A percentile compares a stretch with the other conserved stretches of the same genome.
phyloP scores from a whole-genome alignment of 1,140 invertebrate species.

The Lucilia cuprina region DNA sequence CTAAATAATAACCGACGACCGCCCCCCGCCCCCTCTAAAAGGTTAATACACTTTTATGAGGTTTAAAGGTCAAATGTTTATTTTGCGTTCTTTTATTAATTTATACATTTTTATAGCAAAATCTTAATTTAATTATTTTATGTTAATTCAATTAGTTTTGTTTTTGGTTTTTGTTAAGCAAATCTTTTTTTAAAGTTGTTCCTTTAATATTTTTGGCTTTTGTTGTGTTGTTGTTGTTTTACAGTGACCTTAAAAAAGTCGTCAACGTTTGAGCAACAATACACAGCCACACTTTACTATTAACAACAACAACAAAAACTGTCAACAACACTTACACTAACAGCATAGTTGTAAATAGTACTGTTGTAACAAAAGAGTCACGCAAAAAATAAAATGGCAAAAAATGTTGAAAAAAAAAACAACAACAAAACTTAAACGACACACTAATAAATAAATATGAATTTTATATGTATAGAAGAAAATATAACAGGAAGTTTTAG shows the following conservation, averaged over 20 bases:
- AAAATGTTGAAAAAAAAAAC: too few species aligned
- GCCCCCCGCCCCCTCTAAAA: not conserved
- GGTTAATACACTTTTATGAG: constrained; percentile 6
- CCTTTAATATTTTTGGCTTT: not conserved
- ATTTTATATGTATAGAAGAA: not conserved
- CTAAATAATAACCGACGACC: not conserved
- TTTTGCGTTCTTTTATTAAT: too few species aligned
- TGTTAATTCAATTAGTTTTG: not conserved
- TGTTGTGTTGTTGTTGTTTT: not conserved
- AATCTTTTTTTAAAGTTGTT: too few species aligned
- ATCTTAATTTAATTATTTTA: not conserved
- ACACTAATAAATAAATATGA: not conserved
- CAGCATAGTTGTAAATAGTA: not conserved
- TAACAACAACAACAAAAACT: not conserved
- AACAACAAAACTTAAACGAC: not conserved
- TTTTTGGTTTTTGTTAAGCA: too few species aligned
- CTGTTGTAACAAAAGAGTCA: not conserved
- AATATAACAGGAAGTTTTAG: not conserved
- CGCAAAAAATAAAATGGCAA: not conserved
- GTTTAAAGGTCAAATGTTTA: not conserved
- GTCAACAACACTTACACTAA: not conserved
- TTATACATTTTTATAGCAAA: not conserved
- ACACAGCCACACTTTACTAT: too few species aligned
- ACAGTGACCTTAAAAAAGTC: constrained; percentile 7
- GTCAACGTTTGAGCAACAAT: not conserved